Evolutionary conservation across 2,888 invertebrate species (phyloP), one percentile per base, ranked within the genome.

Genomic region (Stenchaetothrips biformis): DNA sequence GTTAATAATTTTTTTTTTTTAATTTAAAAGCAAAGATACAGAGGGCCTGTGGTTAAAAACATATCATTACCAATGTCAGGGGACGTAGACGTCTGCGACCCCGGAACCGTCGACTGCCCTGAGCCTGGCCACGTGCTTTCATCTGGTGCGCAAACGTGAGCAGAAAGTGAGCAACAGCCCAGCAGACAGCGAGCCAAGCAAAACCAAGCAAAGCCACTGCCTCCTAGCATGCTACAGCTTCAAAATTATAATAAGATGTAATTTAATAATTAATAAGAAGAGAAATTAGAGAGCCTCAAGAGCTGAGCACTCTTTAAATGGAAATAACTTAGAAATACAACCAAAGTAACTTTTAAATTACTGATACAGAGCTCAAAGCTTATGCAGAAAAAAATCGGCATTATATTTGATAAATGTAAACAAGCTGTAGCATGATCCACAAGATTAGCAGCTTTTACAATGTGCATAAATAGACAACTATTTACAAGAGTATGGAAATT

Each of bases 71-170:
- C 67, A 25, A 74, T 74, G 11, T 74, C 67, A 74, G 67, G 67
- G 67, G 67, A 74, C 67, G 67, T 74, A 74, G 67, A 74, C 21
- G 67, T 74, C 67, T 74, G 67, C 67, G 67, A 74, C 67, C 67
- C 67, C 67, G 67, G 67, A 74, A 74, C 67, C 67, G 67, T 74
- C 21, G 67, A 74, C 67, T 74, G 67, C 67, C 67, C 67, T 74
- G 67, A 74, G 67, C 67, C 67, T 74, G 67, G 67, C 67, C 67
- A 74, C 67, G 67, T 74, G 67, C 67, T 74, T 74, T 74, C 67
- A 74, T 74, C 67, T 74, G 67, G 67, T 74, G 67, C 67, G 67
- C 67, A 74, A 74, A 74, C 67, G 67, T 74, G 67, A 74, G 67
- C 67, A 74, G 25, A 74, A 74, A 25, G 67, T 74, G 67, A 74